Percentiles rank a stretch among this genome's conserved stretches.
Evolutionary conservation across 2,888 invertebrate genomes (phyloP).

Genomic region (Tinea semifulvella): DNA sequence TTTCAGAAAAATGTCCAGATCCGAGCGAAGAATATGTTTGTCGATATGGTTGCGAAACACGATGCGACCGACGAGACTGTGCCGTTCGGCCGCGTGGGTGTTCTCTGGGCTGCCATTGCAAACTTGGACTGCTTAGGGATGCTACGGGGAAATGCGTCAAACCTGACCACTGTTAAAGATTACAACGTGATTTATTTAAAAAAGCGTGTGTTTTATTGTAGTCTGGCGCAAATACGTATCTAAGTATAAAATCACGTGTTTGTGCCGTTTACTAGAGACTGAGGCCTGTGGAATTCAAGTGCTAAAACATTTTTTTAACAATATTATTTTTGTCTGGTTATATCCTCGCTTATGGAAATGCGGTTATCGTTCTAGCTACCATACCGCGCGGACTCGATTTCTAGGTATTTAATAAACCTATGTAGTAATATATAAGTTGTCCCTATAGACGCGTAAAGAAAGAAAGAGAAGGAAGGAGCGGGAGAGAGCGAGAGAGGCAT

Average conservation of each 20-base stretch:
- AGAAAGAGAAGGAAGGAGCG: no score
- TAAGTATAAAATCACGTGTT: no score
- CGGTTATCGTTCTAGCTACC: no score
- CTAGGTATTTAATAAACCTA: no score
- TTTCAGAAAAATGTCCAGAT: constrained; percentile 35
- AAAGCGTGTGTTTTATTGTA: neutral
- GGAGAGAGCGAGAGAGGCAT: no score
- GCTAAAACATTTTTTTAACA: neutral
- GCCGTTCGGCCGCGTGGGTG: constrained; percentile 3
- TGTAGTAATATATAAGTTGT: no score
- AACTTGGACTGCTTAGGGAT: constrained; percentile 30
- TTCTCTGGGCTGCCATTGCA: constrained; percentile 24
- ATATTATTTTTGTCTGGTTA: no score
- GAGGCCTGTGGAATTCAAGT: neutral
- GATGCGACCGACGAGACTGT: constrained; percentile 18
- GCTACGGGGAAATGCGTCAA: neutral
- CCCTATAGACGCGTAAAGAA: no score
- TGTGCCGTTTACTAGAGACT: neutral
- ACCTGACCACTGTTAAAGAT: neutral
- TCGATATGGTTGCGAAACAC: constrained; percentile 33
- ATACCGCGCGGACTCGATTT: no score
- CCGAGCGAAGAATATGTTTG: constrained; percentile 40
- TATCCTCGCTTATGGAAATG: no score
- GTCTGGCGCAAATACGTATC: no score
- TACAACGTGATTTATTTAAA: no score